These are phyloP conservation scores for Littorina saxatilis DNA, from an alignment of 1,140 invertebrate species.

Conservation along the genomic window DNA sequence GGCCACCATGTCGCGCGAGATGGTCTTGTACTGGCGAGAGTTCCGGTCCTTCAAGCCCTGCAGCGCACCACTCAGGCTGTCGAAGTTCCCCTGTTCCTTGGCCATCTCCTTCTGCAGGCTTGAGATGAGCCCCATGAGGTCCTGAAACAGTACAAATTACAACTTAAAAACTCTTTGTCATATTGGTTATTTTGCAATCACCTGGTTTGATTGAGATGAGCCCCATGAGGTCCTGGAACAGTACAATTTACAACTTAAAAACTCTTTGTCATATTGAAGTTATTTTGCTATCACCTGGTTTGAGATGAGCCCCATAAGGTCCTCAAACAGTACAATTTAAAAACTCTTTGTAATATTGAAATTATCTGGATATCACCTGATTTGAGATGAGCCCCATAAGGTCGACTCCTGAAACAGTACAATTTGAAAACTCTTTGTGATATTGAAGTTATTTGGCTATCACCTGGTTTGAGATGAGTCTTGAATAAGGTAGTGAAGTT, in stretches of 20 bases:
- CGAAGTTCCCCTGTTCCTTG: slow-evolving; percentile 68
- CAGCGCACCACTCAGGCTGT: slow-evolving; percentile 56
- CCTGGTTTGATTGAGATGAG: slow-evolving; percentile 47
- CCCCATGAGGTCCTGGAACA: slow-evolving; percentile 62
- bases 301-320: slow-evolving; percentile 63
- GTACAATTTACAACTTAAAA: neutral
- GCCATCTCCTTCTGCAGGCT: slow-evolving; percentile 66
- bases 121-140: slow-evolving; percentile 63
- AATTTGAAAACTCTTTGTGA: neutral
- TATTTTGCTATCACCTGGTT: neutral
- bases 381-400: slow-evolving; percentile 63
- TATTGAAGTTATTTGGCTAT: neutral
- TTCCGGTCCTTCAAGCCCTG: slow-evolving; percentile 55
- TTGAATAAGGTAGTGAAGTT: no score
- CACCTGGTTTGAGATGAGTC: neutral
- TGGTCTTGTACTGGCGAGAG: slow-evolving; percentile 65
- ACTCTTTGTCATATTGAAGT: neutral
- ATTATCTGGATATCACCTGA: neutral
- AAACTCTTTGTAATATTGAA: neutral
- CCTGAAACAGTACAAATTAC: slow-evolving; percentile 47
- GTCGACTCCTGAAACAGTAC: slow-evolving; percentile 47
- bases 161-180: neutral
- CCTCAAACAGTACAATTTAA: slow-evolving; percentile 47
- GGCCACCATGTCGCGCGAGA: slow-evolving; percentile 63
- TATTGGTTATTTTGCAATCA: neutral